Percentiles rank a stretch among this genome's conserved stretches.
Conservation (phyloP, 2,113 vertebrate species). For the Xerus inauris region DNA sequence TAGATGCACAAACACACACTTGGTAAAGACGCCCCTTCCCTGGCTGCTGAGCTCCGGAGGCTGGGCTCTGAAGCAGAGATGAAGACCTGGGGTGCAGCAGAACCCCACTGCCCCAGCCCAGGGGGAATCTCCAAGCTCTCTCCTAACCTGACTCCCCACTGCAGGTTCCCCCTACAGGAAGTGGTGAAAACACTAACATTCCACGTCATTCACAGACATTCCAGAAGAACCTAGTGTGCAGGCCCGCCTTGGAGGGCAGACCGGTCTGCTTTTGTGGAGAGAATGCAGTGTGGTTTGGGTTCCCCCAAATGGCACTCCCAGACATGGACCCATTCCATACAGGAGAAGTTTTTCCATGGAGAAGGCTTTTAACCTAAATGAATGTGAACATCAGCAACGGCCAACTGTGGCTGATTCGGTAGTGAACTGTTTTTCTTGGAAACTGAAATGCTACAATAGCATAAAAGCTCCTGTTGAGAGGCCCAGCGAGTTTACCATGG, state of each 20-base stretch:
- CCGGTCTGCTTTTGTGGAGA: not conserved
- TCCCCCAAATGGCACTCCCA: not conserved
- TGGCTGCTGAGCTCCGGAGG: not conserved
- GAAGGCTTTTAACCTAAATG: not conserved
- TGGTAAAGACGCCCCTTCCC: not conserved
- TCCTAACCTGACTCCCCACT: not conserved
- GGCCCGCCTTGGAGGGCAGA: not conserved
- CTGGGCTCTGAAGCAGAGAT: not conserved
- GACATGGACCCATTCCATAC: not conserved
- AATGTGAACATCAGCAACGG: not conserved
- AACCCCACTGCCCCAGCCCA: not conserved
- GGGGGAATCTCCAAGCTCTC: not conserved
- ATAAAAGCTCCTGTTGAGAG: not conserved
- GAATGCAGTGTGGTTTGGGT: not conserved
- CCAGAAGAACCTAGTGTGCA: not conserved
- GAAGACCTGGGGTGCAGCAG: not conserved
- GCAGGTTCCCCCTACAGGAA: rapidly evolving
- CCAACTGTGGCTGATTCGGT: not conserved
- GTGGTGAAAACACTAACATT: not conserved
- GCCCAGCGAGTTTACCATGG: not conserved
- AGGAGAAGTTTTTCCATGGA: slow-evolving; percentile 2
- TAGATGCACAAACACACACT: not conserved
- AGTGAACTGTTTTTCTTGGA: not conserved
- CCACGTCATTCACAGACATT: not conserved
- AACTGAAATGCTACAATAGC: not conserved